phyloP scores from a whole-genome alignment of 2,888 invertebrate genomes.

The Clusia tigrina region DNA sequence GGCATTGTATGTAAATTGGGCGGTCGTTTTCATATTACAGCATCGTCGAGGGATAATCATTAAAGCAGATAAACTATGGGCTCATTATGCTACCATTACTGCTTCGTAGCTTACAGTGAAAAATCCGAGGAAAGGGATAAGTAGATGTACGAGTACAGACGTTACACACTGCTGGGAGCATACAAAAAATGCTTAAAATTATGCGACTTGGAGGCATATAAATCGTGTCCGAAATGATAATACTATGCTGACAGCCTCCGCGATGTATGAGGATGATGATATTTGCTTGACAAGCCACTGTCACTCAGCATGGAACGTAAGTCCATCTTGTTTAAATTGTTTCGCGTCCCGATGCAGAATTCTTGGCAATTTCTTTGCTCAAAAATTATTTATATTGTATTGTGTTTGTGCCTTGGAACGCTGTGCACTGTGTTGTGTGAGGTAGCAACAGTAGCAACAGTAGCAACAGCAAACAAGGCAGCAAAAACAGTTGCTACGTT shows the following conservation, averaged over 20 bases:
- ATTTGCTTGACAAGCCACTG: conserved; percentile 55
- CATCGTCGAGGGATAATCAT: conserved; percentile 57
- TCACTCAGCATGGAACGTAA: conserved; percentile 32
- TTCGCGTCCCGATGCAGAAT: neutral
- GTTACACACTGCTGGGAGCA: conserved; percentile 33
- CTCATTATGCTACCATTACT: conserved; percentile 51
- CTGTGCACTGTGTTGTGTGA: neutral
- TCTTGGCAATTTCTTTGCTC: neutral
- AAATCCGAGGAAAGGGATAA: conserved; percentile 48
- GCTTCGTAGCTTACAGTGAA: conserved; percentile 44
- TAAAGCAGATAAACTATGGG: conserved; percentile 36
- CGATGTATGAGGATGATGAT: conserved; percentile 42
- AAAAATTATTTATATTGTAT: neutral
- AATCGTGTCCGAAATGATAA: conserved; percentile 29
- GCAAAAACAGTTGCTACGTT: neutral
- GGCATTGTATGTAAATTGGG: conserved; percentile 62
- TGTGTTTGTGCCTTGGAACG: neutral
- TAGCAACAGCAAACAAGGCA: no score
- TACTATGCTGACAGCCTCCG: conserved; percentile 25
- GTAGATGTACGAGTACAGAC: conserved; percentile 52
- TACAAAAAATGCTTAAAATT: neutral
- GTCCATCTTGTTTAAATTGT: neutral
- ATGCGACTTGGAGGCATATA: conserved; percentile 10
- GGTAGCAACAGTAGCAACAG: neutral
- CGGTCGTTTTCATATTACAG: conserved; percentile 55